Evolutionary conservation across 2,797 vertebrate genomes (phyloP), one percentile per base, ranked within the genome.

Genomic region (Uromys caudimaculatus): DNA sequence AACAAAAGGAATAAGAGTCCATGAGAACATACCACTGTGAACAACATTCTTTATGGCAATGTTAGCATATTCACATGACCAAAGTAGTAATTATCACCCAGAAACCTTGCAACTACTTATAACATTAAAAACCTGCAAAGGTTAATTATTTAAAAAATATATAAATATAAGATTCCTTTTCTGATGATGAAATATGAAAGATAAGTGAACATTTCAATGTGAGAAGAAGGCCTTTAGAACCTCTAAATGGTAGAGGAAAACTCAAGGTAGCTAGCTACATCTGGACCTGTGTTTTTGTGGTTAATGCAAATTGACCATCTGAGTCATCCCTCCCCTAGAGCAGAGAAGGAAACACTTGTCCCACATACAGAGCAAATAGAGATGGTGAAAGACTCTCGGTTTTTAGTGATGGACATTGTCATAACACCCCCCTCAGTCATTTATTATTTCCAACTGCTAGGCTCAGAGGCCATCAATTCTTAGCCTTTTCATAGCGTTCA

Each of bases 361-460:
- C 56, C 13, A 56, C 88, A 60, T 54, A 87, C 75, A 82, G 38
- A 88, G 17, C 11, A 83, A 44, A 89, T 16, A 75, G 52, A 75
- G 47, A 47, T 47, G 3, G 4, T 50, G 44, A 87, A 58, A 75
- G 76, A n/a, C 78, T 29, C 4, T 60, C 35, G 79, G 54, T 35
- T 81, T 77, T n/a, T 47, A 84, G 78, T 64, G 78, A 85, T 14
- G 32, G 92, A 79, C 78, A 41, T 38, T 91, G 76, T 82, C 69
- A 29, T 52, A 47, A 32, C 23, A 92, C 21, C 44, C 52, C 78
- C 14, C 5, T 60, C 41, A 56, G 58, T 69, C 62, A 12, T 95
- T 97, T 95, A 81, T 94, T 94, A 93, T 91, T 97, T 96, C 64
- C 82, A 89, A 88, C 50, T 96, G 56, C 85, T 96, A 89, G 90